Percentiles rank a stretch among this genome's conserved stretches.
These are phyloP conservation scores for Subacronicta megacephala DNA, from an alignment of 2,888 invertebrate genomes.

Conservation along the genomic window DNA sequence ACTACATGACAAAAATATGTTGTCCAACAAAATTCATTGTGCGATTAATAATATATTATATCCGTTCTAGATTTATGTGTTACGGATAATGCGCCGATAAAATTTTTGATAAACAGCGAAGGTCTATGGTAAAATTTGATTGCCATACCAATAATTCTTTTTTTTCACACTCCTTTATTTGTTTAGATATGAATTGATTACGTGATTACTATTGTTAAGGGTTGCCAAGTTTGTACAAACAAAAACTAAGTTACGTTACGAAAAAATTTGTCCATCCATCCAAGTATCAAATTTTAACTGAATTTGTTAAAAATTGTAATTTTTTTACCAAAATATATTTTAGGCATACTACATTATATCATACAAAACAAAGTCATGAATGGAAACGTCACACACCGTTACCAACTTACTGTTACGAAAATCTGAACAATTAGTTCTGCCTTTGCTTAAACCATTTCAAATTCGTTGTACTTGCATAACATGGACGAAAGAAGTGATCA, in stretches of 20 bases:
- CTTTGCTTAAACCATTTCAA: conserved; percentile 63
- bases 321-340: conserved; percentile 9
- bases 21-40: conserved; percentile 1
- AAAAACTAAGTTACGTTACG: too few species aligned
- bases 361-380: conserved; percentile 31
- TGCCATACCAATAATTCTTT: conserved; percentile 9
- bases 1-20: not conserved
- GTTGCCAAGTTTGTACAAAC: too few species aligned
- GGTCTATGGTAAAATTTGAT: conserved; percentile 20
- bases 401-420: conserved; percentile 55
- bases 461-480: conserved; percentile 65
- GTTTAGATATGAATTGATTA: conserved; percentile 16
- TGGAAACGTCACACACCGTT: conserved; percentile 51
- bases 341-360: conserved; percentile 27
- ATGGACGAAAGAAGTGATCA: conserved; percentile 38
- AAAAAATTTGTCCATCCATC: not conserved
- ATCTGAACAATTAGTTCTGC: conserved; percentile 69
- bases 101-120: conserved; percentile 33
- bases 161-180: conserved; percentile 4
- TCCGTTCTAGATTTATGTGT: conserved; percentile 24
- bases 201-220: not conserved
- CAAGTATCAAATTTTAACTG: not conserved
- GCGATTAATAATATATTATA: conserved; percentile 9
- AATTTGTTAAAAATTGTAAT: not conserved
- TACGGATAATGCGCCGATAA: conserved; percentile 21